These are phyloP conservation scores for Lasioglossum vierecki DNA, from an alignment of 2,888 invertebrate species.

Conservation along the genomic window DNA sequence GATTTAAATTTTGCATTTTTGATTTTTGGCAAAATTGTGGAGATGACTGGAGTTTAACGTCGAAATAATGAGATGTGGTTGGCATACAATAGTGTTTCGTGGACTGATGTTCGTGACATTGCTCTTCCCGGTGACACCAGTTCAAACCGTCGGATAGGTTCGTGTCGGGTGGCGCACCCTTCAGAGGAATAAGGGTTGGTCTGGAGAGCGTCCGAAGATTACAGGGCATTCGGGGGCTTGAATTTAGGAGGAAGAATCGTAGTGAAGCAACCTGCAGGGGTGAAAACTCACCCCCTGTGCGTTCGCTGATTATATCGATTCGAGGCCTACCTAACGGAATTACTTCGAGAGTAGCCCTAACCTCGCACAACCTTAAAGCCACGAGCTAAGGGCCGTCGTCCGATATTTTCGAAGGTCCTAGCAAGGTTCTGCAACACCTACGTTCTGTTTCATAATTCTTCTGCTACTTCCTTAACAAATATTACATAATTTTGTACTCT, in stretches of 20 bases:
- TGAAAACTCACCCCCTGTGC: slow-evolving; percentile 63
- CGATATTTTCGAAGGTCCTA: slow-evolving; percentile 25
- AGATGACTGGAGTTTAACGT: background rate
- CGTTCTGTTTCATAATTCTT: background rate
- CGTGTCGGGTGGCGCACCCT: slow-evolving; percentile 39
- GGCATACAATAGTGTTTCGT: background rate
- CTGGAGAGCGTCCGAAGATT: slow-evolving; percentile 54
- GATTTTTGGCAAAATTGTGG: background rate
- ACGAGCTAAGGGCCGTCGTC: slow-evolving; percentile 50
- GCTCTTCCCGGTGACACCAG: slow-evolving; percentile 18
- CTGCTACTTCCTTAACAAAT: background rate
- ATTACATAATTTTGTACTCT: background rate
- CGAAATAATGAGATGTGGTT: background rate
- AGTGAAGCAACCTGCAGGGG: slow-evolving; percentile 60
- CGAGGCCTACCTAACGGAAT: slow-evolving; percentile 75
- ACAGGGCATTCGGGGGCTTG: slow-evolving; percentile 53
- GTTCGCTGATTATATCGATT: slow-evolving; percentile 78
- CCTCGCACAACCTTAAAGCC: slow-evolving; percentile 77
- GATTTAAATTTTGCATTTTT: background rate
- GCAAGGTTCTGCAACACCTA: background rate
- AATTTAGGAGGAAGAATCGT: slow-evolving; percentile 72
- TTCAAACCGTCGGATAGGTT: slow-evolving; percentile 43
- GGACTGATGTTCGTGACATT: slow-evolving; percentile 6
- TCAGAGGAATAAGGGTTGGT: slow-evolving; percentile 40
- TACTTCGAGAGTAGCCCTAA: slow-evolving; percentile 74